Evolutionary conservation across 1,140 invertebrate genomes (phyloP).

Genomic region (Venustaconcha ellipsiformis): DNA sequence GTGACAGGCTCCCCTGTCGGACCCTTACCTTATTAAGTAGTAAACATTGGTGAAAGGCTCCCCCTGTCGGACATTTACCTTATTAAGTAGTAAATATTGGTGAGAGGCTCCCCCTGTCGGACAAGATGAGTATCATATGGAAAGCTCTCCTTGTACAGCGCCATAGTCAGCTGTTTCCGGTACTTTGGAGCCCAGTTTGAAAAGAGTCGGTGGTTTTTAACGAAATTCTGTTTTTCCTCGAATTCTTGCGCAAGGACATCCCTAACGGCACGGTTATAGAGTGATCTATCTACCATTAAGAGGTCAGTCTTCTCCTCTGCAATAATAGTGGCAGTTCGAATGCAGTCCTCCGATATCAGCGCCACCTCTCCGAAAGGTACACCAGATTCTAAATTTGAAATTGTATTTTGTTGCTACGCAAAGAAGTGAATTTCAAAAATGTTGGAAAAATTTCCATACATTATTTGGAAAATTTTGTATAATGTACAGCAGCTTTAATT

Average conservation of each 20-base stretch:
- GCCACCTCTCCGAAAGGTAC: constrained; percentile 66
- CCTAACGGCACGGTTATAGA: constrained; percentile 66
- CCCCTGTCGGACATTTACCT: constrained; percentile 60
- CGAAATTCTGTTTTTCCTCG: constrained; percentile 63
- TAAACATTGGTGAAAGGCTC: constrained; percentile 56
- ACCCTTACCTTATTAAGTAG: too few relatives aligned
- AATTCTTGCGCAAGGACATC: constrained; percentile 64
- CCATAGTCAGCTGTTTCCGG: constrained; percentile 66
- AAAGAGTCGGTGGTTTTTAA: constrained; percentile 58
- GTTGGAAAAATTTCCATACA: too few relatives aligned
- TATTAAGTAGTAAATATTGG: constrained; percentile 44
- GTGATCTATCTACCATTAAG: constrained; percentile 59
- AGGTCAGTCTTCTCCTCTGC: constrained; percentile 56
- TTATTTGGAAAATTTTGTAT: too few relatives aligned
- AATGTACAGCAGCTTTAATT: too few relatives aligned
- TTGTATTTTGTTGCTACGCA: neutral
- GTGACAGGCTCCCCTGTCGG: constrained; percentile 60
- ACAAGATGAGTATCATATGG: constrained; percentile 59
- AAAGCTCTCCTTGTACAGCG: constrained; percentile 60
- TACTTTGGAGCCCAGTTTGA: constrained; percentile 63
- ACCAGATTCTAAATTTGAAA: constrained; percentile 52
- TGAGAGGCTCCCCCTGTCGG: constrained; percentile 59
- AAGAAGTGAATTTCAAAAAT: neutral
- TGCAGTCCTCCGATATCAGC: constrained; percentile 59
- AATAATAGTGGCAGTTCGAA: constrained; percentile 63